Base-by-base conservation (phyloP, 2,797 vertebrate genomes). In the Smutsia temminckii region DNA sequence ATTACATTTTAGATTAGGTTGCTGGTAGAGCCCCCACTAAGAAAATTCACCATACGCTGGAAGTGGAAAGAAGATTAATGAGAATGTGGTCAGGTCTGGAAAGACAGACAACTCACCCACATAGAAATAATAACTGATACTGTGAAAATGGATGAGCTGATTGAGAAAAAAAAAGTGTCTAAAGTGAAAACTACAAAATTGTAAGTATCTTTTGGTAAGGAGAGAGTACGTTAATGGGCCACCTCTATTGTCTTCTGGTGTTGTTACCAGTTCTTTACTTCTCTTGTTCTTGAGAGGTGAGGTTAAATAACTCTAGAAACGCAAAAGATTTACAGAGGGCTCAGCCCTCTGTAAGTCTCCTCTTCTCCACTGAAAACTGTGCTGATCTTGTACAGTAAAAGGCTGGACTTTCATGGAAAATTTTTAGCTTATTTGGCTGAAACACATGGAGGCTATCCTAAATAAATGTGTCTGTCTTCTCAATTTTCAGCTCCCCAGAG, bases 391-490 rank as follows among this genome's bases (percentile, higher is more conserved):
- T 61, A 46, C 16, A 68, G 20, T 46, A 85, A 81, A n/a, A 75
- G 68, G 14, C 16, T 57, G 42, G 64, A 63, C 42, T 91, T 93
- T 75, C 51, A 46, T n/a, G 32, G 77, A 88, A 79, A 90, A 40
- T 27, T 89, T 94, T 95, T 72, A 84, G 63, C 51, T 96, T 37
- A 37, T 93, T 64, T 83, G 42, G n/a, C 89, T 96, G 57, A 85
- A 93, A 91, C 14, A 49, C 80, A 57, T 16, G 64, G 93, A 68
- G 46, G 40, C 46, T 68, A 51, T 83, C 55, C 85, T 91, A 92
- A 40, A 72, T 46, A 55, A 74, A 42, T 55, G 16, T 96, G 66
- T 85, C 71, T 95, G 64, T 75, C 63, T 94, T 95, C 83, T 87
- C 55, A 53, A 23, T 90, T 90, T 96, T 77, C 66, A 92, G 4